Base-by-base conservation (phyloP, 1,140 invertebrate genomes). In the Drosophila rufa region DNA sequence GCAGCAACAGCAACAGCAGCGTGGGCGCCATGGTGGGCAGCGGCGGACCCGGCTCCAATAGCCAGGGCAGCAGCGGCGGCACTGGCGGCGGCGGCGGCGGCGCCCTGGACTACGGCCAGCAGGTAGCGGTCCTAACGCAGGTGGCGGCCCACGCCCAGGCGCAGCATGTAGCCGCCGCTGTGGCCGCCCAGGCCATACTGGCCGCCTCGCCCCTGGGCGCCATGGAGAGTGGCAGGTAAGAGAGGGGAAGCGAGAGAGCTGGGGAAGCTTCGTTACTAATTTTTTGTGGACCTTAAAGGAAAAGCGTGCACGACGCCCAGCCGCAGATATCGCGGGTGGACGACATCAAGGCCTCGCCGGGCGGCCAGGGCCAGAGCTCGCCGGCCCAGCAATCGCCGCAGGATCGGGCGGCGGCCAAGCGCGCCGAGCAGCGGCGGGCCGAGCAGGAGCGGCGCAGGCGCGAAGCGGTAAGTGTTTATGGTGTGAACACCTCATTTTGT, bases 381-480 rank as follows among this genome's bases (percentile, higher is more conserved):
- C 95, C 93, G 74, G 95, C 93, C 93, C 94, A 93, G 94, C 95
- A 80, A 94, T 94, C 93, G 93, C 95, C 91, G 93, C 94, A 95
- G 80, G 95, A 96, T 90, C 94, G 95, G 68, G 94, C 95, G 22
- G 95, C 94, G 40, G 95, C 95, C 43, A 96, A 96, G 89, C 94
- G 96, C 62, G 97, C 98, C 93, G 94, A 97, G 48, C 95, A 96
- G 82, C 94, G 97, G 74, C 94, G 96, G 86, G 94, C 96, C 64
- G 98, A 98, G 93, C 97, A 98, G 93, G 98, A 99, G 93, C 94
- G 98, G 58, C 94, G 98, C 75, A 95, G 97, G 76, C 94, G 98
- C 79, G 98, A 98, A 95, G 98, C 97, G 86, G 98, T 99, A 94
- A 96, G 96, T 42, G 30, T 9, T 33, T 22, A 2, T 22, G 19